These are phyloP conservation scores for Tachysurus fulvidraco DNA, from an alignment of 2,113 vertebrate genomes.

Conservation along the genomic window DNA sequence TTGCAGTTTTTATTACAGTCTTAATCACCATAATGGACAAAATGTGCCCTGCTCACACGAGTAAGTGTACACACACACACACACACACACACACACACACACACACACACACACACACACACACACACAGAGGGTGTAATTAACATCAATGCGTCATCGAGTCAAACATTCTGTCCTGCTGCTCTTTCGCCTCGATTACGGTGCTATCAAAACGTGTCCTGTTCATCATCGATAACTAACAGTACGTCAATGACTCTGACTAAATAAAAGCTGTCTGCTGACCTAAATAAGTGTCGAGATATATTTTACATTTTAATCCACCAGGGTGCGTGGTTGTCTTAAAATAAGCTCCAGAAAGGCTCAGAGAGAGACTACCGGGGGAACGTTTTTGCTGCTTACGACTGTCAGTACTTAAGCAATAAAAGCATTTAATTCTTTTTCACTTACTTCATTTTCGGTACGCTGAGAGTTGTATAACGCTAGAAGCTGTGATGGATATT, in stretches of 20 bases:
- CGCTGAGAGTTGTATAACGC: conserved; percentile 19
- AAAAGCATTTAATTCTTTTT: conserved; percentile 18
- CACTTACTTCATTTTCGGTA: conserved; percentile 17
- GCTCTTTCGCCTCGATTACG: not conserved
- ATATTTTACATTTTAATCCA: conserved; percentile 21
- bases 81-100: not conserved
- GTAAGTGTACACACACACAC: conserved; percentile 10
- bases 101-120: not conserved
- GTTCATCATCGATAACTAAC: not conserved
- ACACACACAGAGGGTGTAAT: not conserved
- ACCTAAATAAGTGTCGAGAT: not conserved
- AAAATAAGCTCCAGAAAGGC: not conserved
- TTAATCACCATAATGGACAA: conserved; percentile 26
- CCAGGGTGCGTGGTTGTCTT: conserved; percentile 43
- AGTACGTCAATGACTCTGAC: not conserved
- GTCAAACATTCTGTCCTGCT: not conserved
- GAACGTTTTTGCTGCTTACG: not conserved
- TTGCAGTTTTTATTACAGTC: not conserved
- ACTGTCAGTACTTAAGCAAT: conserved; percentile 14
- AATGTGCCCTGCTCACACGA: not conserved
- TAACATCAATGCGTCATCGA: conserved; percentile 13
- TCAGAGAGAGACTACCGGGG: not conserved
- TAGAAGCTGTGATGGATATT: conserved; percentile 18
- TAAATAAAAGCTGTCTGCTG: not conserved
- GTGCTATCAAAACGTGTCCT: not conserved